These are phyloP conservation scores for Drosophila sucinea DNA, from an alignment of 1,140 invertebrate genomes.

Conservation along the genomic window DNA sequence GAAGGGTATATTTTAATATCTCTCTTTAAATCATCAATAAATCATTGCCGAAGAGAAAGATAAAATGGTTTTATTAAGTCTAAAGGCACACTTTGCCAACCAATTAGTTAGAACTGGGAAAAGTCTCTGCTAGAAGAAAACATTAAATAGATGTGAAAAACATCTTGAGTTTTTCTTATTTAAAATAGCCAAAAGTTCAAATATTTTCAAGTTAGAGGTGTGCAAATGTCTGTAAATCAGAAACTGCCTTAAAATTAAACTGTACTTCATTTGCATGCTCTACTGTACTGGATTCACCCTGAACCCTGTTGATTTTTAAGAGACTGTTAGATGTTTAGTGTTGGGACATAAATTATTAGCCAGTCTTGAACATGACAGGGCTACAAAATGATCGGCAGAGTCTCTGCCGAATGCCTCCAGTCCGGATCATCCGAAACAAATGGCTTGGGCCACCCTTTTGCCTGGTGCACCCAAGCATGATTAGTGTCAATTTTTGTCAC, in stretches of 20 bases:
- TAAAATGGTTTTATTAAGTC: no score
- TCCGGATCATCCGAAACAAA: conserved; percentile 32
- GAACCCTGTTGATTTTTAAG: not conserved
- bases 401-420: not conserved
- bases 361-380: conserved; percentile 61
- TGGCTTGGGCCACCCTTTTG: conserved; percentile 63
- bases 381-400: conserved; percentile 49
- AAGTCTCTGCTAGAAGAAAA: no score
- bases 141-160: no score
- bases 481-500: conserved; percentile 81
- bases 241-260: not conserved
- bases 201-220: no score
- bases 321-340: not conserved
- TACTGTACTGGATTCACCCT: not conserved
- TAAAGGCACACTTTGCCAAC: no score
- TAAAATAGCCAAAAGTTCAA: no score
- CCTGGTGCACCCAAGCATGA: conserved; percentile 67
- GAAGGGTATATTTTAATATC: no score
- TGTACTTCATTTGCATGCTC: not conserved
- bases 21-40: no score
- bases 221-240: no score
- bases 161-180: no score
- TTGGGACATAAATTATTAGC: conserved; percentile 67
- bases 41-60: no score
- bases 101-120: no score